Percentiles rank a stretch among this genome's conserved stretches.
These are phyloP conservation scores for Ramphastos sulfuratus DNA, from an alignment of 2,113 vertebrate species.

Conservation along the genomic window DNA sequence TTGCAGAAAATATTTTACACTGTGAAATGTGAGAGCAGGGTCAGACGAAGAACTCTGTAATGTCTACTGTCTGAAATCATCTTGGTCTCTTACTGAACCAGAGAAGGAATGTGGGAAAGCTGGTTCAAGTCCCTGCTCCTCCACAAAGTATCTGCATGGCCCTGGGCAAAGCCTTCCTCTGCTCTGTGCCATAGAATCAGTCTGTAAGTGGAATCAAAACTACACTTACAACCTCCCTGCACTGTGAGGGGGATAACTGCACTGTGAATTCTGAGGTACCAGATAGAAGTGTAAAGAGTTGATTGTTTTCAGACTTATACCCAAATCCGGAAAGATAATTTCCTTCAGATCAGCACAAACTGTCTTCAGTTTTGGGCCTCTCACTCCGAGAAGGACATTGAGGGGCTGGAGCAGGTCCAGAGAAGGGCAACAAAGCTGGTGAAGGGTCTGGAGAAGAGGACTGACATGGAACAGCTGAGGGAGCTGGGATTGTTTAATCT, in stretches of 20 bases:
- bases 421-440: too few species aligned
- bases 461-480: too few species aligned
- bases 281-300: too few species aligned
- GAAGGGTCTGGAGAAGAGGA: too few species aligned
- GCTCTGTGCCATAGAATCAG: background rate
- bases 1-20: background rate
- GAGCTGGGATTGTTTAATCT: too few species aligned
- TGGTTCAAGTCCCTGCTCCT: conserved; percentile 7
- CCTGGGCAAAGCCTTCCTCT: background rate
- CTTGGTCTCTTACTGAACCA: conserved; percentile 27
- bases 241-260: rapidly evolving
- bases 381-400: too few species aligned
- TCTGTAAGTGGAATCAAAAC: background rate
- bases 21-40: background rate
- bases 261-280: too few species aligned
- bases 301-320: too few species aligned
- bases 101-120: conserved; percentile 38
- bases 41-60: background rate
- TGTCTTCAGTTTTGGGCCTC: too few species aligned
- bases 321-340: too few species aligned
- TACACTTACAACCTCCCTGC: background rate
- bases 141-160: background rate
- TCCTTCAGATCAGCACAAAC: too few species aligned
- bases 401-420: too few species aligned
- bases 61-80: background rate